These are phyloP conservation scores for Tenrec ecaudatus DNA, from an alignment of 2,113 vertebrate species.

Conservation along the genomic window DNA sequence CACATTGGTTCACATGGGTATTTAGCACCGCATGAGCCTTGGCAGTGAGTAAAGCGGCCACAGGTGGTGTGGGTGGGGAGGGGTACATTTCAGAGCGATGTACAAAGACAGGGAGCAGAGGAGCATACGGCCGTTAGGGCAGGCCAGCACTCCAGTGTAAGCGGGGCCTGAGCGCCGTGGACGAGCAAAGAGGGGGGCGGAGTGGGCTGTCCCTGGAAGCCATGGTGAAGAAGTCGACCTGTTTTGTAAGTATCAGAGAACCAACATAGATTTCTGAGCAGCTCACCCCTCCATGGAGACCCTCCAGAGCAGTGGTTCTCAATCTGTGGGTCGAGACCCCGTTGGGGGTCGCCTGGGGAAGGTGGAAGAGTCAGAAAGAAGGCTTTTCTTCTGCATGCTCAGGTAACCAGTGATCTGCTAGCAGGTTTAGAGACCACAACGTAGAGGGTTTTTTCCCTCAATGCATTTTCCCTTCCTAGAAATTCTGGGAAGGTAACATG, in stretches of 20 bases:
- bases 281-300: too few relatives aligned
- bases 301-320: too few relatives aligned
- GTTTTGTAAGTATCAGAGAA: background rate
- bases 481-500: background rate
- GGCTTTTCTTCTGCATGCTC: background rate
- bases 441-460: slow-evolving; percentile 36
- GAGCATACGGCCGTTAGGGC: background rate
- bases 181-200: background rate
- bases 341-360: background rate
- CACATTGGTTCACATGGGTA: background rate
- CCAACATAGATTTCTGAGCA: background rate
- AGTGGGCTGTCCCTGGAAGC: background rate
- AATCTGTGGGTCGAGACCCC: too few relatives aligned
- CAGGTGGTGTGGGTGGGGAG: background rate
- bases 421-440: background rate
- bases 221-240: background rate
- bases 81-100: background rate
- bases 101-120: background rate
- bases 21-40: background rate
- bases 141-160: background rate
- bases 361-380: slow-evolving; percentile 13
- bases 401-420: background rate
- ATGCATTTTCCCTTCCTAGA: background rate
- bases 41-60: slow-evolving; percentile 4
- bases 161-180: background rate